Evolutionary conservation across 2,888 invertebrate genomes (phyloP), one percentile per base, ranked within the genome.

Genomic region (Eurois occulta): DNA sequence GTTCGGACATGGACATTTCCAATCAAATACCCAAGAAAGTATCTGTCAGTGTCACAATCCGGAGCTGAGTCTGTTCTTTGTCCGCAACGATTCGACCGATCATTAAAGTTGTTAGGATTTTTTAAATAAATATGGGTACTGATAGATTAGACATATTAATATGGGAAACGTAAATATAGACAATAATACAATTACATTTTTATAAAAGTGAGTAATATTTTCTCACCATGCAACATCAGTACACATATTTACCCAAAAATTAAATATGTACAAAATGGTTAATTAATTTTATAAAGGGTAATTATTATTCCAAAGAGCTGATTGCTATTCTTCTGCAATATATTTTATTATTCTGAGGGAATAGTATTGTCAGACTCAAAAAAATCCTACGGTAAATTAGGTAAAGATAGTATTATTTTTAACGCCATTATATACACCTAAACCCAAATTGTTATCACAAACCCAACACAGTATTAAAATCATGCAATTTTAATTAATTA

Each of bases 401-500:
- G 41, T 48, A 38, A 46, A 4, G 13, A 41, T 13, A 80, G 21
- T 38, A 73, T 55, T 35, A 41, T 2, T 41, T 0, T 38, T 8
- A 43, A 13, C 16, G 43, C 7, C 7, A 38, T 28, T 38, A 6
- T 35, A 8, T 2, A 38, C 7, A 41, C 55, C 43, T 46, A 21
- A 46, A 32, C 46, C 52, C 38, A 55, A 78, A 46, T 32, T 28
- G 38, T 83, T 80, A 77, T 62, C 0, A 46, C n/a, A 69, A 1
- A 16, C 79, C 68, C 68, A 48, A 80, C 60, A 72, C 85, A 72
- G 0, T 28, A n/a, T 75, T 41, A 68, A 68, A 52, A 46, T 32
- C 85, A 83, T 85, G 85, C 85, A 69, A 35, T 28, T 65, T 55
- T 16, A 58, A 43, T 69, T 18, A 65, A 32, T 55, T 10, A 24